A percentile compares a stretch with the other conserved stretches of the same genome.
phyloP scores from a whole-genome alignment of 2,113 vertebrate species.

The Pungitius pungitius region DNA sequence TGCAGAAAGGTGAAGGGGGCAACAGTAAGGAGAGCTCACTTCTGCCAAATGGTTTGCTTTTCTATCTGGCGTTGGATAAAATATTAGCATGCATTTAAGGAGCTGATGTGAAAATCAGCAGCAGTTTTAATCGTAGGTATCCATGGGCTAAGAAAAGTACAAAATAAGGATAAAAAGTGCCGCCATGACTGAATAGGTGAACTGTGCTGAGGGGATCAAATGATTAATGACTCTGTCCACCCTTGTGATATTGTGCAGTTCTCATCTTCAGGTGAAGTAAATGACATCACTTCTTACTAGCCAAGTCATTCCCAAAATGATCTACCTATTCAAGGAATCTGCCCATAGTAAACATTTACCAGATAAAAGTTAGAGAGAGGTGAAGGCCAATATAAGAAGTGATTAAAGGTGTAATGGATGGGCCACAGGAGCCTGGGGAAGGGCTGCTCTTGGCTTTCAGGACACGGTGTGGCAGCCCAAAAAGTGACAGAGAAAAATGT shows the following conservation, averaged over 20 bases:
- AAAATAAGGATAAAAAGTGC: background rate
- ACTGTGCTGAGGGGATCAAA: constrained; percentile 19
- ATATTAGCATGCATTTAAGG: constrained; percentile 4
- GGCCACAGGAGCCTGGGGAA: background rate
- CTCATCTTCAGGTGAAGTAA: constrained; percentile 14
- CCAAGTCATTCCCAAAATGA: constrained; percentile 19
- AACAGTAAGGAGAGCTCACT: background rate
- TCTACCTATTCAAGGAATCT: constrained; percentile 22
- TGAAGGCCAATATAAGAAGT: constrained; percentile 15
- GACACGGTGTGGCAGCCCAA: constrained; percentile 15
- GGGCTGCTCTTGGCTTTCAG: constrained; percentile 7
- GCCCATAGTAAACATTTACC: constrained; percentile 21
- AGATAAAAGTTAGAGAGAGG: constrained; percentile 19
- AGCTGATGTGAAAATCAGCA: constrained; percentile 9
- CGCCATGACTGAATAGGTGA: constrained; percentile 12
- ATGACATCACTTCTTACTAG: background rate
- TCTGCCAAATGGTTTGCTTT: constrained; percentile 11
- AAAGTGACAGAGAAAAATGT: constrained; percentile 69
- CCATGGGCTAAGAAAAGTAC: too few relatives aligned
- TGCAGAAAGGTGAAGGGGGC: constrained; percentile 2
- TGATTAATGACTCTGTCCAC: constrained; percentile 20
- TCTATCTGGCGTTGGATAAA: constrained; percentile 11
- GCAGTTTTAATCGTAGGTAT: too few relatives aligned
- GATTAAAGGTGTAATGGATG: constrained; percentile 61
- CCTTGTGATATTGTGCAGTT: constrained; percentile 8